Base-by-base conservation (phyloP, 2,113 vertebrate genomes). In the Clinocottus analis region DNA sequence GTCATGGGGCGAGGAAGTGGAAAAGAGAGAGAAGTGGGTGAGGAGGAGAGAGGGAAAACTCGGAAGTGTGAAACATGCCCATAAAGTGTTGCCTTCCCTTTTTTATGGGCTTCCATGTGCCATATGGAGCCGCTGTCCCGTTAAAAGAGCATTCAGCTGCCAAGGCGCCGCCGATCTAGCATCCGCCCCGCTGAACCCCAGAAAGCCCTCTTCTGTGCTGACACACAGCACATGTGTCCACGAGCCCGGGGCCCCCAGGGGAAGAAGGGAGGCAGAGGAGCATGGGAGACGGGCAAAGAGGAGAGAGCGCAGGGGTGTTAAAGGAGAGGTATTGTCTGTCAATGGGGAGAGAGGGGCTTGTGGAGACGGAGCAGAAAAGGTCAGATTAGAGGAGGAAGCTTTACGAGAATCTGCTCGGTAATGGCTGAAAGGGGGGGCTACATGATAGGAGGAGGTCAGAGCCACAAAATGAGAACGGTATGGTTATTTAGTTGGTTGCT, bases 41-140 rank as follows among this genome's bases (percentile, higher is more conserved):
- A 85, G 78, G 60, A 65, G 64, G 68, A 70, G 80, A 77, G 80
- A 83, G 75, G 84, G 84, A 83, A 65, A 89, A 89, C 77, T 91
- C 79, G 84, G 93, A 94, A 94, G 94, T 95, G 94, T 93, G 94
- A 95, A 95, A 94, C 94, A 94, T 86, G 87, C 88, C 92, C 91
- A 86, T 94, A 93, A 95, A 95, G 80, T 78, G 79, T 90, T 91
- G 82, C 85, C 85, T 86, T 92, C 69, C 85, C 66, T 73, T 85
- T 90, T 93, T 93, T 92, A 91, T 87, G 76, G 85, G 88, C 68
- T 87, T 49, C 87, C 90, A 82, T 66, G 74, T 37, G 56, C 91
- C 94, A 94, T 92, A 91, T 94, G 94, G 91, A 89, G 91, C 89
- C 74, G 86, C 77, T 88, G 85, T 93, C 87, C 86, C 72, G 68